These are phyloP conservation scores for Diprion similis DNA, from an alignment of 1,140 invertebrate genomes.

Conservation along the genomic window DNA sequence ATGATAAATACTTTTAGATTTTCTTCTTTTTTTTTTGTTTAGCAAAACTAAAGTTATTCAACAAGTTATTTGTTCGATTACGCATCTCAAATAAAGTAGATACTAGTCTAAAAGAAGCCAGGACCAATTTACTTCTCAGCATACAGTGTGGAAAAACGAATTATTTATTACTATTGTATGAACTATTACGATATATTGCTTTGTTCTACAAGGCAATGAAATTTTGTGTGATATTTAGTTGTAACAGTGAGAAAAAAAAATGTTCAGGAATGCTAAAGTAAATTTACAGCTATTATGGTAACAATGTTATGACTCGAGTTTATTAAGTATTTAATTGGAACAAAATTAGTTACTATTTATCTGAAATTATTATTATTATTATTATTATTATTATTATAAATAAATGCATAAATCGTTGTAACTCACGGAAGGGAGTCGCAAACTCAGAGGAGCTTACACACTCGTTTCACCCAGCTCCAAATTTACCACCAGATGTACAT, in stretches of 20 bases:
- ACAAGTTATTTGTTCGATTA: no score
- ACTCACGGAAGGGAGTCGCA: no score
- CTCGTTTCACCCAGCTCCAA: background rate
- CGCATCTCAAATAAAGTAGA: no score
- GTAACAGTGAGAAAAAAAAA: slow-evolving; percentile 22
- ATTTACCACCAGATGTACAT: slow-evolving; percentile 16
- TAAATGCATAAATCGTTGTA: no score
- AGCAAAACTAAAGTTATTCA: no score
- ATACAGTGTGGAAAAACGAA: background rate
- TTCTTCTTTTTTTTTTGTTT: no score
- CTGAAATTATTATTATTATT: background rate
- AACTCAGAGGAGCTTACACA: no score
- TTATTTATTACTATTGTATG: slow-evolving; percentile 5
- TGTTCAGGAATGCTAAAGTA: no score
- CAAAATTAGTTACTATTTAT: slow-evolving; percentile 44
- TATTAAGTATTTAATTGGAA: slow-evolving; percentile 46
- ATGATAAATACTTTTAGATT: no score
- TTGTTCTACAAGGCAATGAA: slow-evolving; percentile 9
- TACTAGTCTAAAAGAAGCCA: no score
- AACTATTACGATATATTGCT: background rate
- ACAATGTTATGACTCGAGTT: slow-evolving; percentile 28
- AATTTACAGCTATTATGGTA: no score
- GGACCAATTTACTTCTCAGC: background rate
- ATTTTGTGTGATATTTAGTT: slow-evolving; percentile 42
- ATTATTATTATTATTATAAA: no score